Conservation (phyloP, 2,888 invertebrate genomes). For the Baronia brevicornis region DNA sequence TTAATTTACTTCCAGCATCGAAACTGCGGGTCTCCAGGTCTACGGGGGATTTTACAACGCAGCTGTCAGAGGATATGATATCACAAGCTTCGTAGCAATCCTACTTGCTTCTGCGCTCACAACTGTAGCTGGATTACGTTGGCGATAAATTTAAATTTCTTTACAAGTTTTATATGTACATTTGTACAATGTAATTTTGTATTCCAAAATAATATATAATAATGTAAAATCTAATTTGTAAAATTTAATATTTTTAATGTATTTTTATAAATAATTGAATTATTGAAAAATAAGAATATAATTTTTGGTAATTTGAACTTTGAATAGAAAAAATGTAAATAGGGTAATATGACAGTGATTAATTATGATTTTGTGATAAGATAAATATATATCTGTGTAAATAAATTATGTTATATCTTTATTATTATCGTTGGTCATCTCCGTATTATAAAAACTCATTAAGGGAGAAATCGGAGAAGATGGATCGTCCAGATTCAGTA, state of each 20-base stretch:
- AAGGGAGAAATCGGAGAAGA: too few species aligned
- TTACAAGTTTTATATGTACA: neutral
- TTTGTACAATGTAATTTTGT: slow-evolving; percentile 1
- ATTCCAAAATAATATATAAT: neutral
- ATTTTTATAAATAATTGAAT: neutral
- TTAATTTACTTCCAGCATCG: slow-evolving; percentile 77
- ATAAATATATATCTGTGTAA: too few species aligned
- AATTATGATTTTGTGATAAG: too few species aligned
- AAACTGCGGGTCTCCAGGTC: slow-evolving; percentile 90
- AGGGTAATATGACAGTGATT: too few species aligned
- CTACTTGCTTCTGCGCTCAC: slow-evolving; percentile 43
- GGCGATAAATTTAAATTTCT: slow-evolving; percentile 26
- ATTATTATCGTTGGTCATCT: too few species aligned
- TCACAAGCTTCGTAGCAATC: slow-evolving; percentile 47
- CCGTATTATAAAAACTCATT: too few species aligned
- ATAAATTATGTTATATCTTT: too few species aligned
- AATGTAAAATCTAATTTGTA: too few species aligned
- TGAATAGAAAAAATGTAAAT: slow-evolving; percentile 6
- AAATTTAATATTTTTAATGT: too few species aligned
- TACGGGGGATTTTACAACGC: slow-evolving; percentile 89
- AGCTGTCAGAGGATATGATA: slow-evolving; percentile 47
- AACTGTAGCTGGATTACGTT: slow-evolving; percentile 39
- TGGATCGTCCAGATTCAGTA: too few species aligned
- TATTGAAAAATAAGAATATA: too few species aligned
- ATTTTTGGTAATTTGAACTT: slow-evolving; percentile 9